These are phyloP conservation scores for Charanyca ferruginea DNA, from an alignment of 2,888 invertebrate species.

Conservation along the genomic window DNA sequence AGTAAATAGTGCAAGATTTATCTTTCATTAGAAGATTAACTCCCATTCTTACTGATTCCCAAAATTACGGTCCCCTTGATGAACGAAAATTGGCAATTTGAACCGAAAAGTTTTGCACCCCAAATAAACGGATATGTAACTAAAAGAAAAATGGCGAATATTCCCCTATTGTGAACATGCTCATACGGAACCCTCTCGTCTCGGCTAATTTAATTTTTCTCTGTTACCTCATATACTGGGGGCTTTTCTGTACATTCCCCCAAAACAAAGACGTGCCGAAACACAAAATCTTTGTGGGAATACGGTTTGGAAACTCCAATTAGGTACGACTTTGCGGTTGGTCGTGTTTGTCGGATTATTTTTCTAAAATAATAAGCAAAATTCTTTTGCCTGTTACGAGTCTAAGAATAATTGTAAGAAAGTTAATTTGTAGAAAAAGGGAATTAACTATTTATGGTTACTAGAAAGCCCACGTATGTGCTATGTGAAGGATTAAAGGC, in stretches of 20 bases:
- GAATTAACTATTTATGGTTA: no score
- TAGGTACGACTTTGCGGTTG: constrained; percentile 46
- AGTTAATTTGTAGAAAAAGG: neutral
- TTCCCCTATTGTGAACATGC: constrained; percentile 62
- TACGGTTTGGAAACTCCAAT: constrained; percentile 50
- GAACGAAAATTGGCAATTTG: constrained; percentile 67
- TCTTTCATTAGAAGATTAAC: constrained; percentile 61
- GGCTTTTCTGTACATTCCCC: constrained; percentile 51
- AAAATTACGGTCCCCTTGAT: constrained; percentile 58
- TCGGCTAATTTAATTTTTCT: constrained; percentile 66
- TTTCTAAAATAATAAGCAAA: constrained; percentile 35
- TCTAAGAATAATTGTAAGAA: neutral
- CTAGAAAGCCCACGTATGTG: no score
- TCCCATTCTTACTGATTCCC: constrained; percentile 55
- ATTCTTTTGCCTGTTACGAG: constrained; percentile 33
- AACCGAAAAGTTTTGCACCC: constrained; percentile 63
- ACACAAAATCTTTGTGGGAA: constrained; percentile 53
- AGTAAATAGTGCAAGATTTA: constrained; percentile 50
- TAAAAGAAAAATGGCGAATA: constrained; percentile 72
- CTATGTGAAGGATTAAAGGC: no score
- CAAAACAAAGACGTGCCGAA: constrained; percentile 62
- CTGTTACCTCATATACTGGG: constrained; percentile 55
- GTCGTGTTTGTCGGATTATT: constrained; percentile 37
- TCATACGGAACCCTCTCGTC: constrained; percentile 61
- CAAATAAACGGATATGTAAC: constrained; percentile 61